Evolutionary conservation across 2,797 vertebrate genomes (phyloP), one percentile per base, ranked within the genome.

Genomic region (Brachyrhaphis roseni): DNA sequence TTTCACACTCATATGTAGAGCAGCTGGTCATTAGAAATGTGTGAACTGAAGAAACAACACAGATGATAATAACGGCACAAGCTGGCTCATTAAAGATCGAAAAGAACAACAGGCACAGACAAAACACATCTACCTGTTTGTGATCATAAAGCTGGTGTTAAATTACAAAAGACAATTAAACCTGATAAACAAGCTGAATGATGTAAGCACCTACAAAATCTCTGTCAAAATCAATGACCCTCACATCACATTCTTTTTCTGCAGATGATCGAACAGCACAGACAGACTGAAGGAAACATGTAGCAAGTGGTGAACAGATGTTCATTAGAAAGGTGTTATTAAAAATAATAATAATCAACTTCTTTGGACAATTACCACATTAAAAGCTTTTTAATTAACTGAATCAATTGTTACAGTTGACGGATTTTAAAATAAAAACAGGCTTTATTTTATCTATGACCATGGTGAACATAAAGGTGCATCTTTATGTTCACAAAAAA

Each of bases 1-100:
- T 70, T 82, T 84, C 81, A 64, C 76, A 79, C 43, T 76, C 76
- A 78, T 72, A 79, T 7, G 4, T 47, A 78, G 85, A 91, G 86
- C 92, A 93, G 91, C 89, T 93, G 91, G 88, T 93, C 88, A 91
- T 92, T 92, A 92, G 88, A 90, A 89, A 92, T 74, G 89, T 93
- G 91, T 90, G 83, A 92, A 84, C 34, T 78, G 79, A 78, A 84
- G 82, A 88, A 90, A 91, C 81, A 89, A 84, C 85, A 87, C 81
- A 75, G 74, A 84, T 1, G 34, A 87, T 82, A 87, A 87, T 88
- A 89, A 86, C 89, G 82, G 77, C 77, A 80, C 82, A 82, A 76
- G 81, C 53, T 79, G 77, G 72, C 91, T 92, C 88, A 91, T 92
- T 91, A 91, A 83, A 87, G 79, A 74, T 66, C 79, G 78, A 90